These are phyloP conservation scores for Pogonognathellus flavescens DNA, from an alignment of 1,140 invertebrate species.

Conservation along the genomic window DNA sequence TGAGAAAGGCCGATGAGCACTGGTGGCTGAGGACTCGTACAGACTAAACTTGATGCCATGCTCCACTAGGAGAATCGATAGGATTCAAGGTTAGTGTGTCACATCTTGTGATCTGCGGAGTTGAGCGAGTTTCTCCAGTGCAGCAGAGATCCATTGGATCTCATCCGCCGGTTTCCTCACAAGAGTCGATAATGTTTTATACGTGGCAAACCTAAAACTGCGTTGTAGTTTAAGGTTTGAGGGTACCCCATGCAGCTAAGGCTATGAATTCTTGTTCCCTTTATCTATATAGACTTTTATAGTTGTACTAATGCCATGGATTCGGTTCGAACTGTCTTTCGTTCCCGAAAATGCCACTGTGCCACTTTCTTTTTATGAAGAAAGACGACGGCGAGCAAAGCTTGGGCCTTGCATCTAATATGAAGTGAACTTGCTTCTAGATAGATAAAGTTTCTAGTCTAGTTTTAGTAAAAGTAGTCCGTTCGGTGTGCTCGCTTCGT, in stretches of 20 bases:
- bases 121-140: constrained; percentile 3
- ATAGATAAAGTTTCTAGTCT: no score
- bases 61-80: constrained; percentile 55
- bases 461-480: no score
- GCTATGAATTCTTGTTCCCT: no score
- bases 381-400: not conserved
- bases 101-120: constrained; percentile 45
- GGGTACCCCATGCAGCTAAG: no score
- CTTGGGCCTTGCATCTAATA: not conserved
- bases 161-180: not conserved
- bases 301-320: no score
- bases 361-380: not conserved
- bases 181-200: not conserved
- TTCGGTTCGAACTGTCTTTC: no score
- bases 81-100: constrained; percentile 64
- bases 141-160: constrained; percentile 44
- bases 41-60: constrained; percentile 30
- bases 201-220: no score
- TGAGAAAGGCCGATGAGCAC: not conserved
- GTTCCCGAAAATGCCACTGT: not conserved
- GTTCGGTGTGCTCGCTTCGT: no score
- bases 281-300: no score
- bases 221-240: no score
- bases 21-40: not conserved
- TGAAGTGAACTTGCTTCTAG: no score